Evolutionary conservation across 2,888 invertebrate genomes (phyloP).

Genomic region (Macrophya alboannulata): DNA sequence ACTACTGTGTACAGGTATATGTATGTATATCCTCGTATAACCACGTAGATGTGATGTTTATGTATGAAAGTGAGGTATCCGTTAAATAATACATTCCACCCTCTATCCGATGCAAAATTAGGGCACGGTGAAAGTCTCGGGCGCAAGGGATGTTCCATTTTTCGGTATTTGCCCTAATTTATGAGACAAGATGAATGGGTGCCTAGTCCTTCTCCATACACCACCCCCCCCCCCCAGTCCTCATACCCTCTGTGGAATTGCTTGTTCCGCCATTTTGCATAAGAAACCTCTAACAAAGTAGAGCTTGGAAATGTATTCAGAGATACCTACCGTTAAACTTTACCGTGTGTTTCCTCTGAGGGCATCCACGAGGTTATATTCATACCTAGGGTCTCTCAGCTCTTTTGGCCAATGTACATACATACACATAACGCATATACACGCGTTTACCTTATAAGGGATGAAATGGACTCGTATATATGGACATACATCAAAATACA

Average conservation of each 20-base stretch:
- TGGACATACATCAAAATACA: neutral
- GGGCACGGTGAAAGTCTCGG: slow-evolving; percentile 27
- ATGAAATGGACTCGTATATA: neutral
- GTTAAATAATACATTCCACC: slow-evolving; percentile 30
- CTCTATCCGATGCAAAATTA: slow-evolving; percentile 30
- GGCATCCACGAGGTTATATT: neutral
- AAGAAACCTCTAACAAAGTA: slow-evolving; percentile 52
- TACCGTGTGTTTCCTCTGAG: slow-evolving; percentile 39
- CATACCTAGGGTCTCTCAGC: neutral
- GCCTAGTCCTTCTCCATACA: slow-evolving; percentile 20
- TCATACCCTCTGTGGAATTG: slow-evolving; percentile 29
- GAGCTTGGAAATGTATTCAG: slow-evolving; percentile 49
- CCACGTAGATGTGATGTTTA: neutral
- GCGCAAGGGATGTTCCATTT: slow-evolving; percentile 43
- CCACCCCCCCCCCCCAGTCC: neutral
- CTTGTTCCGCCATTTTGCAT: slow-evolving; percentile 49
- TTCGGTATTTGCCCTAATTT: slow-evolving; percentile 46
- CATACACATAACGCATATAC: neutral
- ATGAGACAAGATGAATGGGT: slow-evolving; percentile 41
- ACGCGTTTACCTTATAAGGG: neutral
- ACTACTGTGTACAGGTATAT: neutral
- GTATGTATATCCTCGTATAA: neutral
- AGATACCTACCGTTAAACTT: slow-evolving; percentile 26
- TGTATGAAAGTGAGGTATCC: slow-evolving; percentile 25
- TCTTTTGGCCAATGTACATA: neutral